Conservation (phyloP, 2,797 vertebrate species). For the Eptatretus atami region DNA sequence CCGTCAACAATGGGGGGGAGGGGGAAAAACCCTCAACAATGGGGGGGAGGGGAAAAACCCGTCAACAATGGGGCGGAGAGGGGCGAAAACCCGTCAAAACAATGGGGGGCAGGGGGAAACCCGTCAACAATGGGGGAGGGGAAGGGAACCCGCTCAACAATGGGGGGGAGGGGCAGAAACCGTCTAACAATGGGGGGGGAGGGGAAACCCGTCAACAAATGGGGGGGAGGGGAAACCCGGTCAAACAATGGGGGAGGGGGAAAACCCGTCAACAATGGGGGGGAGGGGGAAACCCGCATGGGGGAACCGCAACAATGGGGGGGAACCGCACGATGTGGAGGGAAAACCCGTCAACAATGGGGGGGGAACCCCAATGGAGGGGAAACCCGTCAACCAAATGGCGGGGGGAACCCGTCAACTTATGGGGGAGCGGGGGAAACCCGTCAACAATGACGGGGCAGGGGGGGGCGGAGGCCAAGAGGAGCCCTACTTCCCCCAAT, state of each 20-base stretch:
- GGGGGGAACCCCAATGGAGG: background rate
- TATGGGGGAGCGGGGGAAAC: background rate
- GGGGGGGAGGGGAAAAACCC: background rate
- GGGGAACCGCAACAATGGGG: background rate
- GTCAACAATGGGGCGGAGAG: background rate
- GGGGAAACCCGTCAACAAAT: no score
- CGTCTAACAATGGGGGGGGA: background rate
- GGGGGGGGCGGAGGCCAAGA: background rate
- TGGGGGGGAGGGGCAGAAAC: background rate
- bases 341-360: background rate
- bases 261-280: background rate
- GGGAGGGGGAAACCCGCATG: background rate
- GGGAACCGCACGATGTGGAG: background rate
- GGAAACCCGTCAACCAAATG: background rate
- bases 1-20: background rate
- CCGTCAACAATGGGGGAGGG: background rate
- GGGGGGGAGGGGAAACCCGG: no score
- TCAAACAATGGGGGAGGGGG: no score
- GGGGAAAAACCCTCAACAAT: background rate
- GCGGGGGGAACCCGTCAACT: background rate
- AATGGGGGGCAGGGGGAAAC: background rate
- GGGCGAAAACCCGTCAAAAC: background rate
- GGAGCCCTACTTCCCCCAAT: no score
- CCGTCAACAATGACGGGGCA: background rate
- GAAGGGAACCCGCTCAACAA: background rate